Conservation (phyloP, 2,797 vertebrate species). For the Mycteria americana region DNA sequence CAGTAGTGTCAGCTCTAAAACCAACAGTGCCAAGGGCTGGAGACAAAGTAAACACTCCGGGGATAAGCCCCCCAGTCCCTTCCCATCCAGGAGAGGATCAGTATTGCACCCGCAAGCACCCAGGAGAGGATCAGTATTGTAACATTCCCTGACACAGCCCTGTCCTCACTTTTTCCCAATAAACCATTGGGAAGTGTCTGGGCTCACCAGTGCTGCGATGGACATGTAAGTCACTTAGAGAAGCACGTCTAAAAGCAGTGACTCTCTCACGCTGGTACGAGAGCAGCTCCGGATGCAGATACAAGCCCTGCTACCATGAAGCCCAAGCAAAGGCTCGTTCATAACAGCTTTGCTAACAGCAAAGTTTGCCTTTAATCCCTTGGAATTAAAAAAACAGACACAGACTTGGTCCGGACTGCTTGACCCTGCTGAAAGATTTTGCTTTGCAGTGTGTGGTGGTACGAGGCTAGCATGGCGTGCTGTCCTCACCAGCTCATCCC, state of each 20-base stretch:
- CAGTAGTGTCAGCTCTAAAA: neutral
- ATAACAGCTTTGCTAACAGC: neutral
- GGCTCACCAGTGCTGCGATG: rapidly evolving
- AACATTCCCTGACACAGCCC: neutral
- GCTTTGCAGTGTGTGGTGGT: neutral
- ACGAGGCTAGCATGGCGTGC: rapidly evolving
- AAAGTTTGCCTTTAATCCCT: neutral
- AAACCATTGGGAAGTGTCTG: neutral
- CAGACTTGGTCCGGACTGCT: neutral
- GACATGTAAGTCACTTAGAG: neutral
- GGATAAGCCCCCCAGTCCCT: neutral
- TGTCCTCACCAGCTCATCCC: neutral
- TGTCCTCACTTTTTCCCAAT: neutral
- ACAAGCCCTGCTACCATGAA: neutral
- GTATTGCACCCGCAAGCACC: neutral
- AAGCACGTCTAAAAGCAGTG: rapidly evolving
- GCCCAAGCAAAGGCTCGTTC: neutral
- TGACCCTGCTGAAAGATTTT: neutral
- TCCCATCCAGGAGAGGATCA: neutral
- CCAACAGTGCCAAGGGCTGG: neutral
- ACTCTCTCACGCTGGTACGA: rapidly evolving
- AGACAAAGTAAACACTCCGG: neutral
- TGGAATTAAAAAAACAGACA: neutral
- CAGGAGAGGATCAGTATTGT: neutral
- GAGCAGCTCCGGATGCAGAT: neutral